Conservation (phyloP, 23 tunicate genomes). For the Ciona savignyi region DNA sequence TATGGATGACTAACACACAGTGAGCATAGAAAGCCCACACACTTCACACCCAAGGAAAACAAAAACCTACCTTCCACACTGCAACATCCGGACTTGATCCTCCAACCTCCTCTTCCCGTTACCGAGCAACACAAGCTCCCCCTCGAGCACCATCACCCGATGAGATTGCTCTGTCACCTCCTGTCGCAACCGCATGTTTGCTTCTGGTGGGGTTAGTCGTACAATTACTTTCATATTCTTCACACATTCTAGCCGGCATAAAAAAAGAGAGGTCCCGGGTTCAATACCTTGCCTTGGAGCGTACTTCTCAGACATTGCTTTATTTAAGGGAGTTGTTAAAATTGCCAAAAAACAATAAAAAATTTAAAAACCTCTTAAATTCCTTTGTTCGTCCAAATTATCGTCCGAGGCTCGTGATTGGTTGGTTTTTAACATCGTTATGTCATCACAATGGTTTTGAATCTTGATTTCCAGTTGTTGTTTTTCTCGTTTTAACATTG, state of each 20-base stretch:
- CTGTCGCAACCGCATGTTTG: constrained; percentile 22
- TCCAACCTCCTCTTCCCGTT: constrained; percentile 51
- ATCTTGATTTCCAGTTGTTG: not conserved
- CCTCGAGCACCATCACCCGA: constrained; percentile 37
- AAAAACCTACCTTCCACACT: no score
- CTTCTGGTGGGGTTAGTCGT: no score
- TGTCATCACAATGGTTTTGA: not conserved
- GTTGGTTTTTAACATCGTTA: not conserved
- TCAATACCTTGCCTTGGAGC: no score
- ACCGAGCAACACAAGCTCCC: constrained; percentile 42
- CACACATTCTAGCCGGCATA: no score
- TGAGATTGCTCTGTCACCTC: constrained; percentile 40
- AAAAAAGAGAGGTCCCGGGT: no score
- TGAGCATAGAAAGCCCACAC: no score
- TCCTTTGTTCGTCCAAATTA: not conserved
- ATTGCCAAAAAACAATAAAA: not conserved
- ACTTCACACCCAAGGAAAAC: no score
- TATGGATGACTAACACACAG: no score
- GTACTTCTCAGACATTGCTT: no score
- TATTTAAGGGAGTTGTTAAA: not conserved
- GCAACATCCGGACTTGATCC: constrained; percentile 46
- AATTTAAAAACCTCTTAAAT: not conserved
- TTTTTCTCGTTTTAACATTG: not conserved
- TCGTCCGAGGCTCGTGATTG: not conserved
- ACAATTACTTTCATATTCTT: no score